These are phyloP conservation scores for Patiria pectinifera DNA, from an alignment of 53 echinoderm and acorn worm species.

Conservation along the genomic window DNA sequence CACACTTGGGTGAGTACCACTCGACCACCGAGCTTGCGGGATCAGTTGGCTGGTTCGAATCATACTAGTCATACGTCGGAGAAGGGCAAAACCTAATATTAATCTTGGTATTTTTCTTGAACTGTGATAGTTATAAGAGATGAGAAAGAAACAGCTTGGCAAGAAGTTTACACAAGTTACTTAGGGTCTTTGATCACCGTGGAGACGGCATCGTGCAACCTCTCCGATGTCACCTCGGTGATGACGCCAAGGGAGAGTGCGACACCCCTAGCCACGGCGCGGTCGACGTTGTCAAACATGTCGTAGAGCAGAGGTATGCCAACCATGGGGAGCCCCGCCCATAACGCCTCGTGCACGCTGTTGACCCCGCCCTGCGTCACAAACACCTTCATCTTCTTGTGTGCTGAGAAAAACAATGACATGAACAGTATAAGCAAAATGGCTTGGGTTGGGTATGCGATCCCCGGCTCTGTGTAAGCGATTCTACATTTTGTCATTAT, in stretches of 20 bases:
- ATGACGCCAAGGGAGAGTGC: slow-evolving; percentile 1
- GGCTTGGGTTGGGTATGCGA: too few relatives aligned
- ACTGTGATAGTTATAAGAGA: background rate
- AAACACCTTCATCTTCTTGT: slow-evolving; percentile 12
- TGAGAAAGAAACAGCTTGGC: background rate
- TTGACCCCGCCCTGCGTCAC: slow-evolving; percentile 27
- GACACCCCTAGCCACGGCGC: background rate
- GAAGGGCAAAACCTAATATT: too few relatives aligned
- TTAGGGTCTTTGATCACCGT: slow-evolving; percentile 5
- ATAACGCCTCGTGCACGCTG: slow-evolving; percentile 14
- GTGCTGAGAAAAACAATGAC: background rate
- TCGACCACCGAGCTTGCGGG: too few relatives aligned
- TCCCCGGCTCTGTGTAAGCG: too few relatives aligned
- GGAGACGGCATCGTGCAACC: slow-evolving; percentile 16
- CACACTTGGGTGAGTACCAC: too few relatives aligned
- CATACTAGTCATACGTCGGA: too few relatives aligned
- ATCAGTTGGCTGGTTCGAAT: too few relatives aligned
- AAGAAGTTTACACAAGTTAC: background rate
- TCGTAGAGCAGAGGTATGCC: slow-evolving; percentile 25
- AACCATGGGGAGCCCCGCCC: slow-evolving; percentile 28
- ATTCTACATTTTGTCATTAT: too few relatives aligned
- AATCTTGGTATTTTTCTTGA: background rate
- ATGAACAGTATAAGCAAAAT: too few relatives aligned
- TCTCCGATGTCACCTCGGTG: slow-evolving; percentile 15
- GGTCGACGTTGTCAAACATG: slow-evolving; percentile 32